These are phyloP conservation scores for Euschistus heros DNA, from an alignment of 1,140 invertebrate species.

Conservation along the genomic window DNA sequence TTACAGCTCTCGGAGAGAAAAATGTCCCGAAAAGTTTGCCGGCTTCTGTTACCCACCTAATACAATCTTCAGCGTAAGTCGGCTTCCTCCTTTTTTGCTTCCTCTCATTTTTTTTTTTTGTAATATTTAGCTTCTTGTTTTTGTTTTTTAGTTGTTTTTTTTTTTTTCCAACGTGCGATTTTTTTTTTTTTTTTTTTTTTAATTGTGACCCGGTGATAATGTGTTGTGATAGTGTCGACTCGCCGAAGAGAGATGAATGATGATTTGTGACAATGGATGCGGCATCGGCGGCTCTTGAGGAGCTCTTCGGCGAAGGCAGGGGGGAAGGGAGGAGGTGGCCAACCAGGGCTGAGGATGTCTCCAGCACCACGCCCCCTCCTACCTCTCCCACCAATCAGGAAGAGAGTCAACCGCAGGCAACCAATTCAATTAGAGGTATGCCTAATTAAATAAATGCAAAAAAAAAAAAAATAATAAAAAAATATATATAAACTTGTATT, in stretches of 20 bases:
- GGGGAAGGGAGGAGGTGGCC: constrained; percentile 15
- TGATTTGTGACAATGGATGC: constrained; percentile 18
- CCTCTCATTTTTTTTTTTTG: too few species aligned
- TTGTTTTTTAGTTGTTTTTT: too few species aligned
- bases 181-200: too few species aligned
- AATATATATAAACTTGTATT: not conserved
- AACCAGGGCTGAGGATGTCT: constrained; percentile 23
- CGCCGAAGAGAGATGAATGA: constrained; percentile 15
- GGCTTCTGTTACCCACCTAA: not conserved
- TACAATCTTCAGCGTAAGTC: not conserved
- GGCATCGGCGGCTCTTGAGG: constrained; percentile 24
- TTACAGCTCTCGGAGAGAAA: not conserved
- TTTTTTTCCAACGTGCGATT: too few species aligned
- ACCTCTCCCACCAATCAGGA: constrained; percentile 18
- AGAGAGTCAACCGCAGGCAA: constrained; percentile 22
- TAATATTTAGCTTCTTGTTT: too few species aligned
- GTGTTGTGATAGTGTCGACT: not conserved
- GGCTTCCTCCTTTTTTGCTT: not conserved
- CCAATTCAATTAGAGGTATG: constrained; percentile 27
- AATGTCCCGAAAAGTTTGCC: not conserved
- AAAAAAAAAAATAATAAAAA: constrained; percentile 3
- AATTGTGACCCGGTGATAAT: too few species aligned
- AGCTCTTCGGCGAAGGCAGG: constrained; percentile 21
- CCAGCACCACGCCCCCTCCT: constrained; percentile 27
- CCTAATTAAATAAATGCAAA: not conserved